Base-by-base conservation (phyloP, 2,797 vertebrate species). In the Trachops cirrhosus region DNA sequence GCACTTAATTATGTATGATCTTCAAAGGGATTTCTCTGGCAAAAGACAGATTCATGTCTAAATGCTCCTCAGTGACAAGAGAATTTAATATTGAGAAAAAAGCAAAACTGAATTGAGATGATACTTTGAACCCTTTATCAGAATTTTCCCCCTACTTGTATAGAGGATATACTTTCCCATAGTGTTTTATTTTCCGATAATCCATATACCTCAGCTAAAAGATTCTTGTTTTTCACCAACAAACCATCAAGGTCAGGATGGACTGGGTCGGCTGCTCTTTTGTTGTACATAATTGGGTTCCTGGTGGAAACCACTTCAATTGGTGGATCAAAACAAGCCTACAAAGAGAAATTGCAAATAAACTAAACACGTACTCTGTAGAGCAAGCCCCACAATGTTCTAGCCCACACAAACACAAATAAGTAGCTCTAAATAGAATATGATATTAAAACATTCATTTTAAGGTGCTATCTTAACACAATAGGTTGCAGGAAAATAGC, bases 161-260 rank as follows among this genome's bases (percentile, higher is more conserved):
- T 34, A 96, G 59, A 92, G 32, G 41, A 75, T 50, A 50, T 24
- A 64, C 50, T 86, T 90, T 34, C 26, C 19, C 24, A 41, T 21
- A 34, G 41, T n/a, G 46, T 67, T 96, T 91, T 92, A 21, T 93
- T 96, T 96, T 87, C 2, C 44, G 41, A 80, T 92, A 83, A 94
- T 39, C 57, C 54, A 19, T 9, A 22, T 86, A 95, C 97, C 96
- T 98, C 92, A 11, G 37, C 59, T 77, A 87, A 96, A 83, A 98
- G 90, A 89, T 86, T 93, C 74, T 86, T 97, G 78, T 95, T 96
- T 97, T 97, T 97, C 93, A 97, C 85, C 91, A 96, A 19, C 67
- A 97, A 89, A 18, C 50, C 59, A 89, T 91, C 92, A 19, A 97
- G 7, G 34, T 97, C 94, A 91, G 92, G 74, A 48, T 44, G 21